A percentile compares a stretch with the other conserved stretches of the same genome.
These are phyloP conservation scores for Sternotherus odoratus DNA, from an alignment of 2,797 vertebrate genomes.

Conservation along the genomic window DNA sequence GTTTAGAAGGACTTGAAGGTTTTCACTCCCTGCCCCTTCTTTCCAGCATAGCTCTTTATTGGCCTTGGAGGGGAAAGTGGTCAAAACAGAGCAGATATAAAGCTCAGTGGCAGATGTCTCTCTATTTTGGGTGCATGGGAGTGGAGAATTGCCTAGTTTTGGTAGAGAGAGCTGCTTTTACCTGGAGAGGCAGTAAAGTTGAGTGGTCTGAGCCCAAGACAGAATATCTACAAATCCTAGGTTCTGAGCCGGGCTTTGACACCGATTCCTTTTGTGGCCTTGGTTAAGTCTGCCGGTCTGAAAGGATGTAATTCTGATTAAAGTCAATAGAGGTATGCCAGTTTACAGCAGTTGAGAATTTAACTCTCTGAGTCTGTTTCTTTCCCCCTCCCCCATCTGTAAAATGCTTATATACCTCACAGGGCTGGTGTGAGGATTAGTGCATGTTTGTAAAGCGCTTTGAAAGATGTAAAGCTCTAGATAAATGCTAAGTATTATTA, in stretches of 20 bases:
- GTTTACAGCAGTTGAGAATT: neutral
- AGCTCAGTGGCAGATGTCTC: neutral
- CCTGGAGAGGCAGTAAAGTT: neutral
- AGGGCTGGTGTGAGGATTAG: conserved; percentile 30
- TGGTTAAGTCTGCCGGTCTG: conserved; percentile 2
- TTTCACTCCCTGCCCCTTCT: conserved; percentile 1
- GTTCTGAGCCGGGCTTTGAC: conserved; percentile 32
- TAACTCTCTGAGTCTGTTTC: neutral
- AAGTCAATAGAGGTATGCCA: neutral
- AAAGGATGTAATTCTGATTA: neutral
- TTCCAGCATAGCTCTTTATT: neutral
- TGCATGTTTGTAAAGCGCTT: conserved; percentile 2
- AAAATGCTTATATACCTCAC: conserved; percentile 30
- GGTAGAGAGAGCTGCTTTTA: neutral
- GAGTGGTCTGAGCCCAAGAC: neutral
- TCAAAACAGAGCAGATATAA: conserved; percentile 31
- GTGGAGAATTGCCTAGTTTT: neutral
- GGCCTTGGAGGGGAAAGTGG: conserved; percentile 23
- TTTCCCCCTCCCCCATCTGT: neutral
- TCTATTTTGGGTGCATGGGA: neutral
- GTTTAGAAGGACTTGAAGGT: neutral
- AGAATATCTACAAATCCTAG: neutral
- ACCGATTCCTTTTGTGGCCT: neutral
- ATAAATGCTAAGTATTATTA: conserved; percentile 4
- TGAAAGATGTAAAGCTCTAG: conserved; percentile 10